These are phyloP conservation scores for Didymodactylos carnosus DNA, from an alignment of 2,888 invertebrate species.

Conservation along the genomic window DNA sequence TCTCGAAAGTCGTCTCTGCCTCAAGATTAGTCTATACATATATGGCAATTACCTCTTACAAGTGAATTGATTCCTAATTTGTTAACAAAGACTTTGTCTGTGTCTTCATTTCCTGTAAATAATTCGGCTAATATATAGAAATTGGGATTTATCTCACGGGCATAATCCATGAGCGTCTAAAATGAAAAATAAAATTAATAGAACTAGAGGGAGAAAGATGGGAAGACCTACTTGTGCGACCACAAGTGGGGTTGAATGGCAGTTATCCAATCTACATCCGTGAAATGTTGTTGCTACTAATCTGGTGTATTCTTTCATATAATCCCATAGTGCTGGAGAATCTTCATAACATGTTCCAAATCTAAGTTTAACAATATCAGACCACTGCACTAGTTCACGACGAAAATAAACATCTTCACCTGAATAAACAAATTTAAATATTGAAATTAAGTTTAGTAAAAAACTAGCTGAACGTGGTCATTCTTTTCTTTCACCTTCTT, in stretches of 20 bases:
- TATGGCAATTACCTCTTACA: no score
- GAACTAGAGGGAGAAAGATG: no score
- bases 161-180: slow-evolving; percentile 60
- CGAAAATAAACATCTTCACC: slow-evolving; percentile 54
- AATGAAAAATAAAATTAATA: no score
- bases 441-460: no score
- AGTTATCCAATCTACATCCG: slow-evolving; percentile 87
- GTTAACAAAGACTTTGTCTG: slow-evolving; percentile 92
- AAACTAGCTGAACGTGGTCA: no score
- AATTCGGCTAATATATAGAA: slow-evolving; percentile 92
- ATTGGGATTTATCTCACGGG: slow-evolving; percentile 64
- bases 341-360: slow-evolving; percentile 48
- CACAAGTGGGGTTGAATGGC: slow-evolving; percentile 89
- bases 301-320: slow-evolving; percentile 77
- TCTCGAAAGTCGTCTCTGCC: no score
- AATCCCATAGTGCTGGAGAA: slow-evolving; percentile 75
- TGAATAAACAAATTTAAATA: no score
- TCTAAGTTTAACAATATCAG: slow-evolving; percentile 77
- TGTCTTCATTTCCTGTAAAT: slow-evolving; percentile 78
- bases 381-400: slow-evolving; percentile 84
- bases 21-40: no score
- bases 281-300: slow-evolving; percentile 76
- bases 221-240: slow-evolving; percentile 62
- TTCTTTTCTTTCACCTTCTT: no score
- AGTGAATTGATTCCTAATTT: slow-evolving; percentile 79